phyloP scores from a whole-genome alignment of 2,888 invertebrate species.

The Ormyrus pomaceus region DNA sequence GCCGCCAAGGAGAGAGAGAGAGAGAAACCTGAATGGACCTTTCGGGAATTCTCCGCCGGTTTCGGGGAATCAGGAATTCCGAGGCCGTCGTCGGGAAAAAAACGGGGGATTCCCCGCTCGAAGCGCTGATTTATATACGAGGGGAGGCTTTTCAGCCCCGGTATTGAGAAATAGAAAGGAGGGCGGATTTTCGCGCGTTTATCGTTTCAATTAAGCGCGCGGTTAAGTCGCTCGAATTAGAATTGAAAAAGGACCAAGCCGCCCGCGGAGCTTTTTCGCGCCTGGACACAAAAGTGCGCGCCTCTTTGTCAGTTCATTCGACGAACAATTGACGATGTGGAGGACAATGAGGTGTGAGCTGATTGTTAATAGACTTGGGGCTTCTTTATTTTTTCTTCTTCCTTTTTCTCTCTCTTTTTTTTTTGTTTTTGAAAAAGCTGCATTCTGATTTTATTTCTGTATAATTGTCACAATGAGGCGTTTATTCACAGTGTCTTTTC shows the following conservation, averaged over 20 bases:
- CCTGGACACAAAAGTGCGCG: slow-evolving; percentile 25
- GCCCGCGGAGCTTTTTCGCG: background rate
- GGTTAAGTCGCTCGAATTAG: slow-evolving; percentile 40
- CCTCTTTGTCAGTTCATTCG: slow-evolving; percentile 46
- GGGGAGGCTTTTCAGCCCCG: slow-evolving; percentile 31
- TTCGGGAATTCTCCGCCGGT: slow-evolving; percentile 75
- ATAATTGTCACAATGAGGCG: slow-evolving; percentile 38
- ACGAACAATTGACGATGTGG: slow-evolving; percentile 22
- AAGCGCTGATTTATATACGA: slow-evolving; percentile 40
- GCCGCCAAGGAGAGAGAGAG: slow-evolving; percentile 58
- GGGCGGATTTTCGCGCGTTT: slow-evolving; percentile 27
- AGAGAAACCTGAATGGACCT: slow-evolving; percentile 69
- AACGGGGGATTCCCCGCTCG: slow-evolving; percentile 26
- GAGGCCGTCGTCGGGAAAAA: slow-evolving; percentile 64
- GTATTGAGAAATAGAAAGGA: slow-evolving; percentile 35
- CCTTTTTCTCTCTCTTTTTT: too few relatives aligned
- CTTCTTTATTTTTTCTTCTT: background rate
- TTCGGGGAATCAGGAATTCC: slow-evolving; percentile 76
- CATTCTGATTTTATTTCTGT: slow-evolving; percentile 29
- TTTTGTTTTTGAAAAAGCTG: background rate
- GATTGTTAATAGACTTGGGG: slow-evolving; percentile 49
- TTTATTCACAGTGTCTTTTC: slow-evolving; percentile 15
- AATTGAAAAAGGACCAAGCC: slow-evolving; percentile 6
- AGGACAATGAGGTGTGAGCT: slow-evolving; percentile 43
- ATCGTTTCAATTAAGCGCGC: slow-evolving; percentile 50